Conservation (phyloP, 2,113 vertebrate genomes). For the Ploceus nigricollis region DNA sequence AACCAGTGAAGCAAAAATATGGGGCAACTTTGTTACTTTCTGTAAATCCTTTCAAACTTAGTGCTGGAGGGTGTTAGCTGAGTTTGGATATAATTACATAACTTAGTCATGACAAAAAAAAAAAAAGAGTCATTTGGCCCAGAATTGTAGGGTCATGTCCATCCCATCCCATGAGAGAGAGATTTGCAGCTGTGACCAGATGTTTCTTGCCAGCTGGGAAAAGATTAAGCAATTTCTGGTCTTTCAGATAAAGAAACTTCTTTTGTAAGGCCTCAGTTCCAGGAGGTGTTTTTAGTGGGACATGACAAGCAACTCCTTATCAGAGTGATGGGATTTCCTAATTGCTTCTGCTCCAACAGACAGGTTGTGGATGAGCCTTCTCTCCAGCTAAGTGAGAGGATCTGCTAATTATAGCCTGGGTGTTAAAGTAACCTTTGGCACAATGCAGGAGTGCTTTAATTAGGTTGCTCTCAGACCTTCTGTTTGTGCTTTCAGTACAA, state of each 20-base stretch:
- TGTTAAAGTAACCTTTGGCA: neutral
- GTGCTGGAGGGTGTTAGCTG: neutral
- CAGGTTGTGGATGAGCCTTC: neutral
- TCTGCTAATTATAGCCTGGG: neutral
- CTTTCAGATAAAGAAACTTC: neutral
- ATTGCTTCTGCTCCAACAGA: neutral
- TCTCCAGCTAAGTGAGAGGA: neutral
- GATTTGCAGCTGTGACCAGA: neutral
- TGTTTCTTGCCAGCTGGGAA: neutral
- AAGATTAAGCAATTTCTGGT: neutral
- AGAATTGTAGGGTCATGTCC: fast-evolving
- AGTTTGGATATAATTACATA: neutral
- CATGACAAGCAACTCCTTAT: neutral
- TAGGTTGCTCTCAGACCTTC: neutral
- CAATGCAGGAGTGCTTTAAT: neutral
- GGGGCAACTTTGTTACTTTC: neutral
- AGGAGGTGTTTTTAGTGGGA: neutral
- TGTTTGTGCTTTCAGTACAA: neutral
- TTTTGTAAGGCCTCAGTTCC: neutral
- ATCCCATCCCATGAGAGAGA: neutral
- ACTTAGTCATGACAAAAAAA: neutral
- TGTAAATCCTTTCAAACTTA: neutral
- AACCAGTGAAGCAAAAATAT: neutral
- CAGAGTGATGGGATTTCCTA: neutral
- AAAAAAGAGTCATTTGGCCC: neutral